Conservation (phyloP, 2,113 vertebrate genomes). For the Callospermophilus lateralis region DNA sequence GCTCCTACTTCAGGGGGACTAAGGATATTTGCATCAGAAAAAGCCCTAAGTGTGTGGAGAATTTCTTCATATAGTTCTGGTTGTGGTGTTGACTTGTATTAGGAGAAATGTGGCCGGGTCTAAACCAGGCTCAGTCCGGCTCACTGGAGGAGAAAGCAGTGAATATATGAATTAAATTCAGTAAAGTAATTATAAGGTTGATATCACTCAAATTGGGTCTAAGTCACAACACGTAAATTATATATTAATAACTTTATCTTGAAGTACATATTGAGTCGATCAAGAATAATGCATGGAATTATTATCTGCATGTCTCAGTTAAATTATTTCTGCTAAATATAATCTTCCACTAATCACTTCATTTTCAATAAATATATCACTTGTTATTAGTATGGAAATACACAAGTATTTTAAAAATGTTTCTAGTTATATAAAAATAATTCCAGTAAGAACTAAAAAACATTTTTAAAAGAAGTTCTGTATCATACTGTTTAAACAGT, state of each 20-base stretch:
- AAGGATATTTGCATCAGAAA: background rate
- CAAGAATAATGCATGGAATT: background rate
- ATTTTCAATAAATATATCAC: background rate
- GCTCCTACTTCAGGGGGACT: background rate
- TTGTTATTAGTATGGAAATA: background rate
- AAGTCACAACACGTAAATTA: background rate
- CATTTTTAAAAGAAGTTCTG: background rate
- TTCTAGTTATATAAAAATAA: background rate
- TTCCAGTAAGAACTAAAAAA: background rate
- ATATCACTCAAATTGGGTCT: background rate
- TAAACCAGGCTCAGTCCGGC: background rate
- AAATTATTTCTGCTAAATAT: background rate
- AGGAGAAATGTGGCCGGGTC: background rate
- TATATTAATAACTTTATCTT: background rate
- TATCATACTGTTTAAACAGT: background rate
- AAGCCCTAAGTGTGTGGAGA: background rate
- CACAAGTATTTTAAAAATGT: background rate
- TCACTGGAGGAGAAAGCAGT: background rate
- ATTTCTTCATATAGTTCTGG: background rate
- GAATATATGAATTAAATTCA: conserved; percentile 1
- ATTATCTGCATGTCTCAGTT: background rate
- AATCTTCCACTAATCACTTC: background rate
- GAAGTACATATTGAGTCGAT: background rate
- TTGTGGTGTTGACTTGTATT: background rate
- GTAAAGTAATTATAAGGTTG: background rate